A percentile compares a stretch with the other conserved stretches of the same genome.
These are phyloP conservation scores for Manis pentadactyla DNA, from an alignment of 2,797 vertebrate species.

Conservation along the genomic window DNA sequence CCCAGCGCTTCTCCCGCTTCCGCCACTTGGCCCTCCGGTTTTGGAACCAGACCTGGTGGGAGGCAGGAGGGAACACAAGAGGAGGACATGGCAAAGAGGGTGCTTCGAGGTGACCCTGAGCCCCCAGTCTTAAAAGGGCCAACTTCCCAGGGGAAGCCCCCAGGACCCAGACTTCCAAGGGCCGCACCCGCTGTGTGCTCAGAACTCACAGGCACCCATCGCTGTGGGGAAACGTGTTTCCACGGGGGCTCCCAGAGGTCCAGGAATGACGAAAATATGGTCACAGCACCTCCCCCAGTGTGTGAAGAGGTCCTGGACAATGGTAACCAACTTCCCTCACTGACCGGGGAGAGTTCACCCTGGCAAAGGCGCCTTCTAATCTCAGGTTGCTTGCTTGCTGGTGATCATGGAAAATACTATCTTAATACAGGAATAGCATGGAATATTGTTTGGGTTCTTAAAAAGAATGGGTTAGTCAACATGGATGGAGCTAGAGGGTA, in stretches of 20 bases:
- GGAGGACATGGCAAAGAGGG: not conserved
- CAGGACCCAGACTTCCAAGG: not conserved
- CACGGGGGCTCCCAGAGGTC: not conserved
- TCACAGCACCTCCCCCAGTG: not conserved
- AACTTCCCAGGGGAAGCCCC: too few species aligned
- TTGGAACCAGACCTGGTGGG: conserved; percentile 93
- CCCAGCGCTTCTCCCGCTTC: conserved; percentile 94
- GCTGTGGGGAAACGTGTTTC: not conserved
- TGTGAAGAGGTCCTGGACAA: not conserved
- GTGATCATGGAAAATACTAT: not conserved
- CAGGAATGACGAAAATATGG: not conserved
- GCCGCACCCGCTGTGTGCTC: not conserved
- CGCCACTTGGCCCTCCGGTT: conserved; percentile 94
- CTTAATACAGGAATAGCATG: not conserved
- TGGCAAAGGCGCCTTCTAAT: not conserved
- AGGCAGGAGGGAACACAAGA: not conserved
- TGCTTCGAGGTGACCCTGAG: not conserved
- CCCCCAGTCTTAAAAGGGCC: not conserved
- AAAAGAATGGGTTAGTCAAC: not conserved
- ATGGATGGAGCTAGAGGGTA: too few species aligned
- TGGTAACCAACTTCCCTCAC: not conserved
- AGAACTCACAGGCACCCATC: not conserved
- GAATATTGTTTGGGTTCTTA: not conserved
- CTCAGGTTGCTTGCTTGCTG: not conserved
- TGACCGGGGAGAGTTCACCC: not conserved